Evolutionary conservation across 2,797 vertebrate species (phyloP).

Genomic region (Myotis planiceps): DNA sequence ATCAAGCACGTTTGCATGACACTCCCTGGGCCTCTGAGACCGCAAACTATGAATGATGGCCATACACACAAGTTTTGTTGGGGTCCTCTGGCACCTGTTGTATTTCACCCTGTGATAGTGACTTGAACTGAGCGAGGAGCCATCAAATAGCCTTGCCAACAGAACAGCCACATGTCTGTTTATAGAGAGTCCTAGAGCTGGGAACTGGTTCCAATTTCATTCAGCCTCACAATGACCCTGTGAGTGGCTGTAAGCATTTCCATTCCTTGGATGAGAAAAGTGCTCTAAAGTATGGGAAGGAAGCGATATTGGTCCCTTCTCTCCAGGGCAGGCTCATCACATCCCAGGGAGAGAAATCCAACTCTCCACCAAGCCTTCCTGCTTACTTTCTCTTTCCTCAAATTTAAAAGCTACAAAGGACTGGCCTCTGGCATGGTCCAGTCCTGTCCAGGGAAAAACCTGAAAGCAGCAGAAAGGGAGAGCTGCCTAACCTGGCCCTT

Average conservation of each 20-base stretch:
- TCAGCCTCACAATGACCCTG: background rate
- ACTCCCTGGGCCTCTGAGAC: background rate
- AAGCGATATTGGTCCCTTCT: background rate
- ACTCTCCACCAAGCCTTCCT: background rate
- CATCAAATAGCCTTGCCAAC: background rate
- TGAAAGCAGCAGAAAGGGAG: background rate
- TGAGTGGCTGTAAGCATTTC: background rate
- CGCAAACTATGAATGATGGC: background rate
- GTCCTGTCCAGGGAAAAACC: background rate
- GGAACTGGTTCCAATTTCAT: background rate
- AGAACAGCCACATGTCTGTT: background rate
- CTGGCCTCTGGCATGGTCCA: background rate
- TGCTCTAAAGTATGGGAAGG: background rate
- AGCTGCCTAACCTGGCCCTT: background rate
- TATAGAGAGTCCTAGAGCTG: background rate
- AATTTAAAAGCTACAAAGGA: conserved; percentile 16
- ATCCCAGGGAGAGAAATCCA: background rate
- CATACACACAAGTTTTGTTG: background rate
- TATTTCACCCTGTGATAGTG: conserved; percentile 6
- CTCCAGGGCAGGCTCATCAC: background rate
- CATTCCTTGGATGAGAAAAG: background rate
- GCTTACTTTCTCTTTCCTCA: background rate
- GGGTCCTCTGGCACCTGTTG: background rate
- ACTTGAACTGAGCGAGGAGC: background rate
- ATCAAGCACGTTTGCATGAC: background rate